Evolutionary conservation across 2,888 invertebrate genomes (phyloP).

Genomic region (Himalopsyche kuldschensis): DNA sequence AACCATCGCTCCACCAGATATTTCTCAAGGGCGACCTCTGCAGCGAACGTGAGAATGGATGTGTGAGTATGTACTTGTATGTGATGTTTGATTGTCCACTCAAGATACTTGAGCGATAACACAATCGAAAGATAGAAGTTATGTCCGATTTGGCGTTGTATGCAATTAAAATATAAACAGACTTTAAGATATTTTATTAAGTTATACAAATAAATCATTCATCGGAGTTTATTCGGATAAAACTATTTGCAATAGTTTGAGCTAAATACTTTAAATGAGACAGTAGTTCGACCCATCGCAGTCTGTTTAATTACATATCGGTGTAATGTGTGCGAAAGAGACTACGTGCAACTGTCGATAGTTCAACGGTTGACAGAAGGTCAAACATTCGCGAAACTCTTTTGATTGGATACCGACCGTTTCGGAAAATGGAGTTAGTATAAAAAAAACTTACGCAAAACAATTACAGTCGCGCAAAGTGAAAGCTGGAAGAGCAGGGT

Average conservation of each 20-base stretch:
- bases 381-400: background rate
- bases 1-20: background rate
- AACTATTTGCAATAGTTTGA: no score
- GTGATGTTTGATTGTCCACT: background rate
- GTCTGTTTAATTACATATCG: no score
- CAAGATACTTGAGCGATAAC: background rate
- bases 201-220: no score
- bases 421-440: background rate
- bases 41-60: background rate
- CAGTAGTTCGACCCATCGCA: no score
- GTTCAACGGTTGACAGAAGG: background rate
- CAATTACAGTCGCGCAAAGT: background rate
- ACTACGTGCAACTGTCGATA: background rate
- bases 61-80: background rate
- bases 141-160: no score
- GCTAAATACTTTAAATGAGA: no score
- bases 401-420: background rate
- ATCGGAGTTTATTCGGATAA: no score
- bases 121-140: background rate
- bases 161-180: no score
- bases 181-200: no score
- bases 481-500: background rate
- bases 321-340: background rate
- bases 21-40: background rate
- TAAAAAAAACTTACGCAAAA: background rate